Base-by-base conservation (phyloP, 2,797 vertebrate genomes). In the Scyliorhinus canicula region DNA sequence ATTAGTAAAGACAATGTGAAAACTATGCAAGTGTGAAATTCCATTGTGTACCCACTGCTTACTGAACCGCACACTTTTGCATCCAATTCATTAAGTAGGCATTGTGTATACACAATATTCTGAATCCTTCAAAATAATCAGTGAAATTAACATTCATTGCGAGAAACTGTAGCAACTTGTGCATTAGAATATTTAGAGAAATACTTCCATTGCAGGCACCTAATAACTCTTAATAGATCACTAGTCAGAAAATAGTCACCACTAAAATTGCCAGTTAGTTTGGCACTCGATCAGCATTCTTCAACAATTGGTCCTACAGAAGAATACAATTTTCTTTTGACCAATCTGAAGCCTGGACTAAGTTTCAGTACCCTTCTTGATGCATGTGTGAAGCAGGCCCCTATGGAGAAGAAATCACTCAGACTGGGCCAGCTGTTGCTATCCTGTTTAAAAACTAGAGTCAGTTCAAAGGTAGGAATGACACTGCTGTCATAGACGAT, bases 251-350 rank as follows among this genome's bases (percentile, higher is more conserved):
- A 82, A 91, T 44, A 26, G 57, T 88, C 85, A 88, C 12, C 60
- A 65, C 57, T 65, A n/a, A 91, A 91, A 91, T 40, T 65, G 19
- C 88, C 77, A 19, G n/a, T 91, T 60, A n/a, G 67, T 52, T 94
- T 52, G 47, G 44, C 44, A 71, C 47, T 94, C 47, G 16, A 74
- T 98, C 96, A 98, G 96, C 97, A 98, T 96, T 98, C 98, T 96
- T 98, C 98, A 90, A 98, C 96, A 95, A 98, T 97, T 55, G 98
- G 98, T 82, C 98, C 98, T 95, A 97, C 97, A 96, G 98, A 97
- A 65, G 98, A 98, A 96, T 98, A 99, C 95, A 98, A 97, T 95
- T 98, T 98, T 95, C 97, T 98, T 96, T 98, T 98, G 95, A 98
- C 97, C 0, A 98, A 97, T 57, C 98, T 97, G 96, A 98, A 99